Percentiles rank a stretch among this genome's conserved stretches.
Evolutionary conservation across 2,113 vertebrate species (phyloP).

Genomic region (Rutilus rutilus): DNA sequence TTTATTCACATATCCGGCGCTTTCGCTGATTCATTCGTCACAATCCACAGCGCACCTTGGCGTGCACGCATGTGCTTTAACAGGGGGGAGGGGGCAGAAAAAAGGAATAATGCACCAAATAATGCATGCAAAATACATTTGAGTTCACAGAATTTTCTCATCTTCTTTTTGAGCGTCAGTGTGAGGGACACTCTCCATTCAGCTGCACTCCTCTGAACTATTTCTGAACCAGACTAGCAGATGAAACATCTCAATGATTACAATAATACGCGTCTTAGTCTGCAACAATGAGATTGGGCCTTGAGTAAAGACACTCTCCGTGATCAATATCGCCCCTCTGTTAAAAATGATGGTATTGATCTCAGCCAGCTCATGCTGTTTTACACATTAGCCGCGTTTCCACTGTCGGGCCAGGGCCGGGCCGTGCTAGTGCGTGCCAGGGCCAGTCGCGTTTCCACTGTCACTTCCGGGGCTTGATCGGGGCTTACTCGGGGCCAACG

Average conservation of each 20-base stretch:
- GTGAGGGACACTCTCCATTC: slow-evolving; percentile 44
- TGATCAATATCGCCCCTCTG: slow-evolving; percentile 69
- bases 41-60: slow-evolving; percentile 50
- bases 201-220: slow-evolving; percentile 33
- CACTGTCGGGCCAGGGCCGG: too few species aligned
- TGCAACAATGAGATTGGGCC: slow-evolving; percentile 54
- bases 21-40: slow-evolving; percentile 57
- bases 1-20: slow-evolving; percentile 57
- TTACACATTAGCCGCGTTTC: too few species aligned
- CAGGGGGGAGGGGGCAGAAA: slow-evolving; percentile 33
- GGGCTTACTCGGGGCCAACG: too few species aligned
- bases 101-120: slow-evolving; percentile 43
- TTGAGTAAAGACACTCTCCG: slow-evolving; percentile 60
- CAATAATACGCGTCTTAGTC: slow-evolving; percentile 70
- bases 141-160: slow-evolving; percentile 55
- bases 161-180: slow-evolving; percentile 44
- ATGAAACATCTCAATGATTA: slow-evolving; percentile 72
- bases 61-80: slow-evolving; percentile 20
- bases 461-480: too few species aligned
- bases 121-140: slow-evolving; percentile 51
- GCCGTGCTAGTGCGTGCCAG: too few species aligned
- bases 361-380: slow-evolving; percentile 65
- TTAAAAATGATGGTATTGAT: slow-evolving; percentile 81
- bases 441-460: too few species aligned
- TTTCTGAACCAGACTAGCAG: slow-evolving; percentile 60